Base-by-base conservation (phyloP, 2,113 vertebrate genomes). In the Cacatua alba region DNA sequence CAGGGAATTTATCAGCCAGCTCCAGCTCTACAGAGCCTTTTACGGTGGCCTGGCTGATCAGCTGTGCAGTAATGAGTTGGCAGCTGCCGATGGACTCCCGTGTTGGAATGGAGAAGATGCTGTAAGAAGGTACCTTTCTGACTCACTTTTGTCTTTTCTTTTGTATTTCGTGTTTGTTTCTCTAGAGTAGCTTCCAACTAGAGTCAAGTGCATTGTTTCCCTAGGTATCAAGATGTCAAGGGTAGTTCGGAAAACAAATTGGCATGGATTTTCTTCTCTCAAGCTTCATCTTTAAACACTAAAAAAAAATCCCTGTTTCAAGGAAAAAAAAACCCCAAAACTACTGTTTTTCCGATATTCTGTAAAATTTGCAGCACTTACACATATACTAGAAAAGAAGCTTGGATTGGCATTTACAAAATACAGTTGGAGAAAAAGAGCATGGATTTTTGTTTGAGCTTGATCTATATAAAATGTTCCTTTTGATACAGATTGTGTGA, bases 21-120 rank as follows among this genome's bases (percentile, higher is more conserved):
- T 99, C 29, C 96, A 96, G 33, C 95, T 96, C 10, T 98, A 98
- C 91, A 97, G 97, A 29, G 98, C 98, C 0, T 99, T 99, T 91
- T 99, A 99, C 0, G 97, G 98, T 0, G 94, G 97, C 83, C 96
- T 99, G 97, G 98, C 98, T 3, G 98, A 99, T 95, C 98, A 98
- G 71, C 96, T 99, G 69, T 99, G 99, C 16, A 48, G 96, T 44
- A 98, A 94, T 6, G 98, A 99, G 49, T 95, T 99, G 91, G 98
- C 98, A 4, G 98, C 98, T 14, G 93, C 93, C 0, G 98, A 98
- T 3, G 98, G 98, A 6, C 65, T 90, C 25, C 97, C 97, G 0
- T 99, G 99, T 86, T 99, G 99, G 99, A 98, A 98, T 0, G 98
- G 99, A 91, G 98, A 98, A 15, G 97, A 98, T 44, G 24, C 98